Evolutionary conservation across 2,113 vertebrate species (phyloP), one percentile per base, ranked within the genome.

Genomic region (Columba janthina): DNA sequence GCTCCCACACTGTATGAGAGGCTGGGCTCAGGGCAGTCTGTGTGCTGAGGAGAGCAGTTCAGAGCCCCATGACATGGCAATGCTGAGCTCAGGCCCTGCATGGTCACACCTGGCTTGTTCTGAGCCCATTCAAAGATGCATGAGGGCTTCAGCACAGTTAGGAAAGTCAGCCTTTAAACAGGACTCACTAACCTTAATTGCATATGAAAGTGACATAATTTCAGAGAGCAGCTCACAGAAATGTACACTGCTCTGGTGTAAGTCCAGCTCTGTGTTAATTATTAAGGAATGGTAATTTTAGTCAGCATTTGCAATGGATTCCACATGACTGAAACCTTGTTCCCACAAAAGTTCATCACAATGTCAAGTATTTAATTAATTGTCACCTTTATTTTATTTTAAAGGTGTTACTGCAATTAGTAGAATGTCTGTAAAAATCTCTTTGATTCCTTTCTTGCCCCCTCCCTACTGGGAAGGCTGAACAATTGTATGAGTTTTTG

Each of bases 41-140:
- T 8, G 0, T 6, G 62, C 64, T 51, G 80, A 48, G 48, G 31
- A 5, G n/a, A 22, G 25, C 50, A 42, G 10, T 4, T 70, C 25
- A 0, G 8, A 9, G 4, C 18, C 54, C 21, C 21, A 0, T 2
- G 1, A 50, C 64, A 36, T 0, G 10, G 20, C 21, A 46, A 12
- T 0, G 0, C 67, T 12, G 51, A 92, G 60, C 64, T 58, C 86
- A 22, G 0, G 8, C 32, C 18, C 69, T 14, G 82, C 6, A 0
- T 38, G 24, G 25, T 5, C 64, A 9, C 53, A 11, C 3, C 4
- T n/a, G 0, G 1, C 29, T 38, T 25, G 14, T 42, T 62, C 53
- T 2, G 10, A 56, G 65, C 4, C 34, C 40, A 5, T 16, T 29
- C 64, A 4, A 44, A 34, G 38, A 13, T 8, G 34, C 0, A 0